Base-by-base conservation (phyloP, 2,797 vertebrate species). In the Austrolebias charrua region DNA sequence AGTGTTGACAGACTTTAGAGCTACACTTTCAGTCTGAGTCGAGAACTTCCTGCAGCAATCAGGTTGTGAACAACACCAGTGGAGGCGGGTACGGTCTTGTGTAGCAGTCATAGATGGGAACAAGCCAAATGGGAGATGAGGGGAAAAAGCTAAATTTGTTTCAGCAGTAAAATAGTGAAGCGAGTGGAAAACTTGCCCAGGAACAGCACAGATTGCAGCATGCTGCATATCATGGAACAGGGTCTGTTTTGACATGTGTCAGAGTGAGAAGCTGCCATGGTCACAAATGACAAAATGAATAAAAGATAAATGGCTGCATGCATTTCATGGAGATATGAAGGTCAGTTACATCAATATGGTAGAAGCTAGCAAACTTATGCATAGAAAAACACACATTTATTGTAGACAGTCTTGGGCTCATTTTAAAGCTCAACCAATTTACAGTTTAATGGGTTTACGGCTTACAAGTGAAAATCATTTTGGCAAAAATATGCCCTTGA, bases 271-370 rank as follows among this genome's bases (percentile, higher is more conserved):
- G 79, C 74, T 72, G 83, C 73, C 75, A 72, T 67, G 71, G 73
- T 85, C 82, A 84, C 82, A 89, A 91, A 90, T 83, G 89, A 85
- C 81, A 88, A 73, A 89, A 90, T 90, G 88, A 91, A 91, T 92
- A 90, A 90, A 91, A 91, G 78, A 91, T 90, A 88, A 88, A 91
- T 86, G 86, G 78, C 82, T 88, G 80, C 73, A 75, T 74, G 81
- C 67, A 55, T 48, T 54, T 82, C 79, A 78, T 55, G 55, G 70
- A 79, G 83, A 89, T 73, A 86, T 85, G 88, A 92, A 90, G 91
- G 90, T 91, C 87, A 88, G 58, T 16, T 11, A 64, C 74, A 56
- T 82, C 79, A 80, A 78, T 84, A 55, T 52, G 66, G 54, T 71
- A 48, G 14, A 49, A 59, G 66, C 35, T 16, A 12, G n/a, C 40